These are phyloP conservation scores for Heliconius himera DNA, from an alignment of 1,140 invertebrate genomes.

Conservation along the genomic window DNA sequence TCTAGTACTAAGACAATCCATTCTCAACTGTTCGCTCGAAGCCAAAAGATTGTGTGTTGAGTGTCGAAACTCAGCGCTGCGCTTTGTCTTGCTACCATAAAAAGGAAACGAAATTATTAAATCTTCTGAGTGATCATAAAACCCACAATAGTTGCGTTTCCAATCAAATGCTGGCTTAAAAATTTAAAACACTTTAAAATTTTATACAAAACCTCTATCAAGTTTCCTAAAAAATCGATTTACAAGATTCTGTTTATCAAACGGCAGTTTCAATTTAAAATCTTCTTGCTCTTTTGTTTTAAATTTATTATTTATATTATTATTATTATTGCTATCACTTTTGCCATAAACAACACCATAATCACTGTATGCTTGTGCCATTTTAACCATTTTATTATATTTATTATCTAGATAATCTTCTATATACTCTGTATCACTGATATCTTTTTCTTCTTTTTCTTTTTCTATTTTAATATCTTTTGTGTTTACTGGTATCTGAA, in stretches of 20 bases:
- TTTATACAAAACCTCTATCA: slow-evolving; percentile 36
- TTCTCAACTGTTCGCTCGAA: no score
- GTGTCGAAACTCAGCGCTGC: no score
- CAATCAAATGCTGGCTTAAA: no score
- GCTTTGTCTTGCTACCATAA: no score
- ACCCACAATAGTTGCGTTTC: no score
- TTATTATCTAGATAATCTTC: slow-evolving; percentile 62
- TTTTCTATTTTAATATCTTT: slow-evolving; percentile 41
- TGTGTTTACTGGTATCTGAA: slow-evolving; percentile 39
- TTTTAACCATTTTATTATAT: slow-evolving; percentile 55
- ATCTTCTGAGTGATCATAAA: no score
- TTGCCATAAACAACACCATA: slow-evolving; percentile 66
- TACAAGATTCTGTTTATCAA: slow-evolving; percentile 17
- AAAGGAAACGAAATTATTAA: no score
- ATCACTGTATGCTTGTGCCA: slow-evolving; percentile 73
- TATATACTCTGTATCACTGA: slow-evolving; percentile 63
- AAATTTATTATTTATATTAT: slow-evolving; percentile 3
- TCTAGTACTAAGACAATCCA: no score
- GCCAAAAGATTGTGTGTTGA: no score
- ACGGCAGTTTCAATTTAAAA: neutral
- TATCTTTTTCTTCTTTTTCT: slow-evolving; percentile 38
- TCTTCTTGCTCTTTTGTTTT: slow-evolving; percentile 21
- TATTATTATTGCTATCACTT: slow-evolving; percentile 40
- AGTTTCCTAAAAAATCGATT: slow-evolving; percentile 23
- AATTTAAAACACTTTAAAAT: neutral